phyloP scores from a whole-genome alignment of 2,888 invertebrate species.

The Amphipoea oculea region DNA sequence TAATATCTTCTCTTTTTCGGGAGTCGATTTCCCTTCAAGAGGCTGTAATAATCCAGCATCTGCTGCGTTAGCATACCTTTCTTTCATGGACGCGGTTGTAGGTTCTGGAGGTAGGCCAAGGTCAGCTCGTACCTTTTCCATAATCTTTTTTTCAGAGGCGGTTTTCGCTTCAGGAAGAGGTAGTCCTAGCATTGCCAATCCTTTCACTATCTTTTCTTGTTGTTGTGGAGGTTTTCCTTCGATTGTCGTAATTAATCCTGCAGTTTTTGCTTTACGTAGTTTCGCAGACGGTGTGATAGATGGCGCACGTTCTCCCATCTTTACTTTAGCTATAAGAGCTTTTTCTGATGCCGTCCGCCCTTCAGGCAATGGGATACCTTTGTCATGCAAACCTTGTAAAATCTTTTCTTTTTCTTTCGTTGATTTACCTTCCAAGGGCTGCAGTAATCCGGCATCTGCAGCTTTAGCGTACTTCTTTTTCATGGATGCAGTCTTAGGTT shows the following conservation, averaged over 20 bases:
- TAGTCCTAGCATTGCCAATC: slow-evolving; percentile 9
- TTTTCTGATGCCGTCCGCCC: slow-evolving; percentile 16
- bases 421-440: slow-evolving; percentile 25
- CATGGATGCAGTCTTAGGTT: too few relatives aligned
- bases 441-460: slow-evolving; percentile 11
- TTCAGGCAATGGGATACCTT: slow-evolving; percentile 28
- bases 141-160: background rate
- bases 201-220: background rate
- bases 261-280: background rate
- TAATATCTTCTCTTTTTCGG: slow-evolving; percentile 18
- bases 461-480: background rate
- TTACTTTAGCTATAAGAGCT: slow-evolving; percentile 2
- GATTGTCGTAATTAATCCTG: background rate
- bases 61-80: background rate
- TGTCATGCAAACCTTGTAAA: background rate
- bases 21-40: background rate
- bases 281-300: background rate
- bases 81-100: slow-evolving; percentile 3
- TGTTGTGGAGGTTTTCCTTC: background rate
- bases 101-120: slow-evolving; percentile 1
- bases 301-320: background rate
- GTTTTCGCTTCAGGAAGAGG: slow-evolving; percentile 12
- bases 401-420: background rate
- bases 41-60: slow-evolving; percentile 7
- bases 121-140: background rate